phyloP scores from a whole-genome alignment of 2,113 vertebrate genomes.

The Pseudorectes ferrugineus region DNA sequence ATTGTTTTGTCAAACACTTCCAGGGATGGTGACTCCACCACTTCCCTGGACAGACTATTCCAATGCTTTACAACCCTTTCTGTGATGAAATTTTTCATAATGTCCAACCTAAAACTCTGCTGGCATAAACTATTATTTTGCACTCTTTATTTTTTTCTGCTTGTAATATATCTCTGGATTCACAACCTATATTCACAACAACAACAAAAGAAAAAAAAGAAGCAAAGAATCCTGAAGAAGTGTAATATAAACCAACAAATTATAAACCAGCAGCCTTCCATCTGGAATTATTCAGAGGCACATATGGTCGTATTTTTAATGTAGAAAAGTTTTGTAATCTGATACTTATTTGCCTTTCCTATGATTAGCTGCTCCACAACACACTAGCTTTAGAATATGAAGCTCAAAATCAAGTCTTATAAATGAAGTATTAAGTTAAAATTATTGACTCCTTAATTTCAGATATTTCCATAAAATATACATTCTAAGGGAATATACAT shows the following conservation, averaged over 20 bases:
- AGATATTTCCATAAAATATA: background rate
- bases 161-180: background rate
- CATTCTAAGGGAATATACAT: background rate
- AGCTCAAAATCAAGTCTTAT: background rate
- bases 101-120: background rate
- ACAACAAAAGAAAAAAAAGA: background rate
- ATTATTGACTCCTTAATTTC: background rate
- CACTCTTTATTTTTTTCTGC: background rate
- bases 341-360: slow-evolving; percentile 29
- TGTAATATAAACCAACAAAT: slow-evolving; percentile 36
- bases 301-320: slow-evolving; percentile 26
- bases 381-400: background rate
- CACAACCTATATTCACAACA: too few relatives aligned
- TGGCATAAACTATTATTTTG: background rate
- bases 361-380: background rate
- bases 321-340: slow-evolving; percentile 54
- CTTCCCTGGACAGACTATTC: background rate
- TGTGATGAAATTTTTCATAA: background rate
- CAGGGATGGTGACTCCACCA: background rate
- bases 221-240: background rate
- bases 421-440: background rate
- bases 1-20: background rate
- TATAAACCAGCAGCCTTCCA: slow-evolving; percentile 60
- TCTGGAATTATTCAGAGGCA: slow-evolving; percentile 71
- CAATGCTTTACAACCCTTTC: background rate